Evolutionary conservation across 2,113 vertebrate species (phyloP).

Genomic region (Eurystomus gularis): DNA sequence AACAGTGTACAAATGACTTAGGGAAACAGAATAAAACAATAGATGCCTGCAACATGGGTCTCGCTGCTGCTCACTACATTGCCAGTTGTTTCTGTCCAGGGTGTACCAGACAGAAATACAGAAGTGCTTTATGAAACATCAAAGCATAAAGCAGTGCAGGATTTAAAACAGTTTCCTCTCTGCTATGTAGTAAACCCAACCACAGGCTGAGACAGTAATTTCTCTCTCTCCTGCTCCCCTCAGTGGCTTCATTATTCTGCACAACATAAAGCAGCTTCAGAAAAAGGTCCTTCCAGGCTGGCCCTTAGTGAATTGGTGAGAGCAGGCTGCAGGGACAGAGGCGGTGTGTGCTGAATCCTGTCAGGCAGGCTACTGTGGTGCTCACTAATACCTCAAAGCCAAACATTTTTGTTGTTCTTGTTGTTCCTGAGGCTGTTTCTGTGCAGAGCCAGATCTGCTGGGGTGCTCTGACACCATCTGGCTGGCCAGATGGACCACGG

Average conservation of each 20-base stretch:
- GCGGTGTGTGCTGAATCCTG: neutral
- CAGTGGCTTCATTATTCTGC: neutral
- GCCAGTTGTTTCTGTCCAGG: neutral
- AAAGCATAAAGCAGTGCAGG: neutral
- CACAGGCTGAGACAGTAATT: neutral
- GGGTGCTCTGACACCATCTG: neutral
- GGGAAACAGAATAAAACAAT: neutral
- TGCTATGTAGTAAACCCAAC: neutral
- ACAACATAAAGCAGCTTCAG: neutral
- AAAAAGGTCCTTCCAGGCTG: neutral
- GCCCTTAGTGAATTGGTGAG: neutral
- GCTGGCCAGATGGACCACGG: neutral
- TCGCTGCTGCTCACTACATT: neutral
- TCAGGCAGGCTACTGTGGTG: neutral
- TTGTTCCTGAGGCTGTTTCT: neutral
- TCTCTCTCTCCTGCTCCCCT: neutral
- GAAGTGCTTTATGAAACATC: neutral
- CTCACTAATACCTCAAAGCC: neutral
- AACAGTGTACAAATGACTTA: neutral
- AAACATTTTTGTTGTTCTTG: neutral
- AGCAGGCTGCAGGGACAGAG: neutral
- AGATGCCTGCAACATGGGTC: rapidly evolving
- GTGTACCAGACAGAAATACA: neutral
- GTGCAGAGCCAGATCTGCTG: neutral
- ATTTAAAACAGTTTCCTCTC: neutral